A percentile compares a stretch with the other conserved stretches of the same genome.
phyloP scores from a whole-genome alignment of 1,140 invertebrate genomes.

The Solenopsis fugax region DNA sequence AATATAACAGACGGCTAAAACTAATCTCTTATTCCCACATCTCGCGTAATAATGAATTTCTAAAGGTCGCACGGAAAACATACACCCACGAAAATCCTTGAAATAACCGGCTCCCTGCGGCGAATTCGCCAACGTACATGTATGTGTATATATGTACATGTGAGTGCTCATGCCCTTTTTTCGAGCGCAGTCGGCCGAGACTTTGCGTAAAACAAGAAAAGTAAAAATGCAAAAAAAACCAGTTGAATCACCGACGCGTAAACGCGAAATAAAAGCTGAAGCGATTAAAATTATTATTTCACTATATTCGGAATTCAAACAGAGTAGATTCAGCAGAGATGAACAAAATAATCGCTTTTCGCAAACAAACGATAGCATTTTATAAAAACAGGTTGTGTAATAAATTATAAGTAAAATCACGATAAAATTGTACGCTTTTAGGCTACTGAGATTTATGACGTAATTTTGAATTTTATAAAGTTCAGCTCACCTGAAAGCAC shows the following conservation, averaged over 20 bases:
- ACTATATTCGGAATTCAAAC: background rate
- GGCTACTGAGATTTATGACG: background rate
- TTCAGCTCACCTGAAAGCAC: constrained; percentile 77
- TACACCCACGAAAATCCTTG: constrained; percentile 37
- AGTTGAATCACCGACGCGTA: background rate
- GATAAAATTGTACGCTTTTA: background rate
- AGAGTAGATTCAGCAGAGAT: background rate
- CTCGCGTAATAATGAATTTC: constrained; percentile 40
- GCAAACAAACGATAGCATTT: background rate
- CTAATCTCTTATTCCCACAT: constrained; percentile 19
- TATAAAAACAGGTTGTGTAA: background rate
- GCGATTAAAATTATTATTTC: background rate
- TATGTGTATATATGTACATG: background rate
- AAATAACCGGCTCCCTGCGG: background rate
- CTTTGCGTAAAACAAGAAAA: constrained; percentile 14
- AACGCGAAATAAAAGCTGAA: background rate
- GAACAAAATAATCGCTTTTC: constrained; percentile 4
- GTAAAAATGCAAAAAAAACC: background rate
- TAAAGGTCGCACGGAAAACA: constrained; percentile 4
- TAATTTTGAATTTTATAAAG: background rate
- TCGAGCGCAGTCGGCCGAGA: constrained; percentile 24
- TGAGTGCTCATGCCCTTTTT: background rate
- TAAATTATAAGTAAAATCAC: background rate
- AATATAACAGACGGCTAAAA: constrained; percentile 23
- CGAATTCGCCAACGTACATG: background rate